Evolutionary conservation across 2,113 vertebrate species (phyloP), one percentile per base, ranked within the genome.

Genomic region (Passer domesticus): DNA sequence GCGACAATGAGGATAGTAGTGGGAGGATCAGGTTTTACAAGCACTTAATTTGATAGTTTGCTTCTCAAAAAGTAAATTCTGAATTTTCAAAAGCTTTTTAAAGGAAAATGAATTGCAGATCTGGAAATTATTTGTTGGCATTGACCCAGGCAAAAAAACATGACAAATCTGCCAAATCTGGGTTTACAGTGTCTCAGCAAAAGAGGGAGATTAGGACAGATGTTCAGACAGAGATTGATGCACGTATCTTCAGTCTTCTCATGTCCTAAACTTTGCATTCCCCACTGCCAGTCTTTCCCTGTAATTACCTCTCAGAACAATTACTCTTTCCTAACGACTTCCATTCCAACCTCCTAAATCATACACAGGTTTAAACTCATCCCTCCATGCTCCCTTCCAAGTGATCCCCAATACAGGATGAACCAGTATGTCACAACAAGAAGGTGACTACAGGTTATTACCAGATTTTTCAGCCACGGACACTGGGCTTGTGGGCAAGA

Each of bases 301-400:
- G 2, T 81, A 87, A 70, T 80, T 86, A 62, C 53, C 58, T 91
- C 70, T 58, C 58, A 73, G 63, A 91, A 90, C 46, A 92, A 91
- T 87, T 85, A 59, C 49, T 87, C 60, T 83, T 96, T 81, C 82
- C 88, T 92, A 82, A 93, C 47, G 3, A 92, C 79, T 95, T 93
- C 93, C 93, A 96, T 95, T 97, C 96, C 92, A 83, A 49, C 21
- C 85, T 90, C 49, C 90, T 96, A 90, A 92, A 76, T 96, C 93
- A 87, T 75, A 44, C 35, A 43, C 92, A 78, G 69, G 86, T 96
- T 96, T 93, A 78, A 91, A 91, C 83, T 68, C 83, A 96, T 96
- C 68, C 76, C 28, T 77, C 44, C 5, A 0, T 86, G 67, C 55
- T 76, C 56, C 49, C 24, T 93, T 75, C 59, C 55, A 22, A 76